Percentiles rank a stretch among this genome's conserved stretches.
phyloP scores from a whole-genome alignment of 2,113 vertebrate genomes.

The Perca schrenkii region DNA sequence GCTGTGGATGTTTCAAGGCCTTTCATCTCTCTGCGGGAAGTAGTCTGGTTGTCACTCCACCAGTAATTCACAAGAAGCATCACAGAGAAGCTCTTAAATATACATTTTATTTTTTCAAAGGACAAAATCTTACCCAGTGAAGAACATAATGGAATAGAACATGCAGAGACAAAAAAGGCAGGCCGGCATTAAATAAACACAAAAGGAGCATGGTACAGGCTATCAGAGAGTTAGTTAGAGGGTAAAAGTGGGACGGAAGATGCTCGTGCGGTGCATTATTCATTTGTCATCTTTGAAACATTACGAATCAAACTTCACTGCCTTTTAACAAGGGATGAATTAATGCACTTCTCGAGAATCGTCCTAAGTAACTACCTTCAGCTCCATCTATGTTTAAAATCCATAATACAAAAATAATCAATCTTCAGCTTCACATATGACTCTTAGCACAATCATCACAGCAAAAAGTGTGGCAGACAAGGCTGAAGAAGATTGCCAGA shows the following conservation, averaged over 20 bases:
- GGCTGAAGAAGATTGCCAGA: background rate
- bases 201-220: background rate
- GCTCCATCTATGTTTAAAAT: slow-evolving; percentile 1
- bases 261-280: background rate
- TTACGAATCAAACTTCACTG: background rate
- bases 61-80: background rate
- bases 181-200: background rate
- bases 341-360: background rate
- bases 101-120: slow-evolving; percentile 18
- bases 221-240: background rate
- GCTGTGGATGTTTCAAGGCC: background rate
- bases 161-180: background rate
- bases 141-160: background rate
- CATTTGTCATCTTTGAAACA: background rate
- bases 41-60: background rate
- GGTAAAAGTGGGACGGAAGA: background rate
- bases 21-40: slow-evolving; percentile 7
- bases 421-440: background rate
- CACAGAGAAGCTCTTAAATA: background rate
- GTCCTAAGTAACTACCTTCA: background rate
- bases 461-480: background rate
- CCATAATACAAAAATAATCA: background rate
- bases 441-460: slow-evolving; percentile 17
- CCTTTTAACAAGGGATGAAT: background rate
- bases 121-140: background rate